Percentiles rank a stretch among this genome's conserved stretches.
phyloP scores from a whole-genome alignment of 2,888 invertebrate species.

The Acholoe squamosa region DNA sequence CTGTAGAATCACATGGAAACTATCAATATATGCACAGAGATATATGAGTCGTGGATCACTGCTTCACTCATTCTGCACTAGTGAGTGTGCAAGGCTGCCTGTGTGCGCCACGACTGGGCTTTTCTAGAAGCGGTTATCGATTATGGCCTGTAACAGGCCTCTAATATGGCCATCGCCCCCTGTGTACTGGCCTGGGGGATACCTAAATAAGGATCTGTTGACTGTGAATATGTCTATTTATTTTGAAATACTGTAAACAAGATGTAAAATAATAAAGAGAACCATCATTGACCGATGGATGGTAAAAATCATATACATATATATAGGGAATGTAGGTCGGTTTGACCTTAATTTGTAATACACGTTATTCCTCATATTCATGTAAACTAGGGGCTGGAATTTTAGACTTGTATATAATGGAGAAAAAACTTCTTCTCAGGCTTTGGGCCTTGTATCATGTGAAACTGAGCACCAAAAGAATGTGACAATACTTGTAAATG shows the following conservation, averaged over 20 bases:
- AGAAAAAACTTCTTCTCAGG: constrained; percentile 4
- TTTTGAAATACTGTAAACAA: constrained; percentile 13
- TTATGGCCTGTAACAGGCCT: too few relatives aligned
- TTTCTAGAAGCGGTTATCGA: too few relatives aligned
- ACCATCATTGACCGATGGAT: neutral
- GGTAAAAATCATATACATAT: neutral
- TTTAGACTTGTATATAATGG: constrained; percentile 36
- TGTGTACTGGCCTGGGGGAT: neutral
- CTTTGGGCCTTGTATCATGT: constrained; percentile 14
- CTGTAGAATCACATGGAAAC: neutral
- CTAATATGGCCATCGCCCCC: neutral
- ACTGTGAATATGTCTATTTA: constrained; percentile 46
- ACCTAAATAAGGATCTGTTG: neutral
- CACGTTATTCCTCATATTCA: neutral
- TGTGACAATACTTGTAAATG: constrained; percentile 34
- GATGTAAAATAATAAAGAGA: neutral
- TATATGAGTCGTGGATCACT: neutral
- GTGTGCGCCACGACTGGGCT: neutral
- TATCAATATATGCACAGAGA: neutral
- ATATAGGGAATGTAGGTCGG: constrained; percentile 40
- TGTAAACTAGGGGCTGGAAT: neutral
- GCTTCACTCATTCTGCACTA: neutral
- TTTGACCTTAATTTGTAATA: neutral
- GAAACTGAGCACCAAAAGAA: neutral
- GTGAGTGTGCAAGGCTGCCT: neutral